Base-by-base conservation (phyloP, 2,888 invertebrate species). In the Merodon equestris region DNA sequence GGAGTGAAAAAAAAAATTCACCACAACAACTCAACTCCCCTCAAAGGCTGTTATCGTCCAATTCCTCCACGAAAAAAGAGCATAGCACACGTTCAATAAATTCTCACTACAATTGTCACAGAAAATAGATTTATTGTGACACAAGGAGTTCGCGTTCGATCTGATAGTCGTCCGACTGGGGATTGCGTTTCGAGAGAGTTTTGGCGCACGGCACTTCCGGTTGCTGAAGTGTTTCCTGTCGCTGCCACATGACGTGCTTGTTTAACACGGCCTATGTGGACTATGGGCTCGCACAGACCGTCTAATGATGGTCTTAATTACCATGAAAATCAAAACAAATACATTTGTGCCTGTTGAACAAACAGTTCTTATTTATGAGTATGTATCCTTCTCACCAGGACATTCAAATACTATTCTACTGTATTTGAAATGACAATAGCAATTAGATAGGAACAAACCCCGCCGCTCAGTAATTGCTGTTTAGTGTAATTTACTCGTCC, bases 401-500 rank as follows among this genome's bases (percentile, higher is more conserved):
- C 27, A 27, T 27, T 27, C 7, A 27, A 7, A 27, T 27, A 27
- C 27, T 27, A 27, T 2, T 27, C 2, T 7, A 7, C 7, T 27
- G 27, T 27, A 27, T 2, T 27, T 27, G 27, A 27, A 61, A 47
- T 47, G 70, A 34, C 53, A 54, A 38, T 0, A 54, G 70, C 60
- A 70, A 70, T 70, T 70, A 70, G 47, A 19, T 27, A 40, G n/a
- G 36, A 36, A 13, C 47, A 42, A 36, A 47, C 17, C 40, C 27
- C 7, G 7, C n/a, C n/a, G n/a, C n/a, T n/a, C 7, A 27, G 17
- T 45, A 42, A 64, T 66, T 64, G 60, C 60, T 27, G 48, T 64
- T 76, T 66, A 66, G 71, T 76, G 64, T 60, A 63, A 60, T 71
- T 53, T 71, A 60, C 57, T 12, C 13, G 36, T 48, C n/a, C 42